phyloP scores from a whole-genome alignment of 1,140 invertebrate species.

The Sitophilus oryzae region DNA sequence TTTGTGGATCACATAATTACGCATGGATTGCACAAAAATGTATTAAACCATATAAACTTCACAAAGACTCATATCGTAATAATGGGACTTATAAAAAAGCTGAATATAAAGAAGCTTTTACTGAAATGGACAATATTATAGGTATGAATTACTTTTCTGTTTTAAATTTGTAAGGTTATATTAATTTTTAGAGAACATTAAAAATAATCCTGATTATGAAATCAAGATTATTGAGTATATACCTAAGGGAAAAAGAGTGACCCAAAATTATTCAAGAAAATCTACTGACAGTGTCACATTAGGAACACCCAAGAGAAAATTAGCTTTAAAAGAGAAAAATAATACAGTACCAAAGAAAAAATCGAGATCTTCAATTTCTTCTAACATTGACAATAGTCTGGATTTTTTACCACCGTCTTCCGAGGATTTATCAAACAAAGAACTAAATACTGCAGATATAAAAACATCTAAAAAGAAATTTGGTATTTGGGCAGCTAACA shows the following conservation, averaged over 20 bases:
- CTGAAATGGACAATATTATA: slow-evolving; percentile 80
- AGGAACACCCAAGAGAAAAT: slow-evolving; percentile 8
- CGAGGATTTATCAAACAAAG: background rate
- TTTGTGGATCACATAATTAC: slow-evolving; percentile 91
- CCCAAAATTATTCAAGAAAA: slow-evolving; percentile 11
- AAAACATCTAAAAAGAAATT: slow-evolving; percentile 11
- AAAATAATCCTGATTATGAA: slow-evolving; percentile 13
- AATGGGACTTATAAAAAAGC: slow-evolving; percentile 71
- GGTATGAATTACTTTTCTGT: slow-evolving; percentile 50
- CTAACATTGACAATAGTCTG: background rate
- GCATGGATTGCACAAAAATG: slow-evolving; percentile 85
- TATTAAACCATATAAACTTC: slow-evolving; percentile 77
- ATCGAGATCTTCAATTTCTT: background rate
- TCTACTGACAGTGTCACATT: background rate
- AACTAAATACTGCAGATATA: slow-evolving; percentile 13
- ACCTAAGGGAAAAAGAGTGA: slow-evolving; percentile 1
- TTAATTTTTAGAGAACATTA: slow-evolving; percentile 2
- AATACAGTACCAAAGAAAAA: slow-evolving; percentile 13
- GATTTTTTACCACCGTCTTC: background rate
- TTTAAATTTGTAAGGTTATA: slow-evolving; percentile 44
- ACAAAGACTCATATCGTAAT: slow-evolving; percentile 75
- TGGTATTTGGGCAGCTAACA: slow-evolving; percentile 13
- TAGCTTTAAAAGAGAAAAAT: slow-evolving; percentile 16
- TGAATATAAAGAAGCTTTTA: slow-evolving; percentile 77
- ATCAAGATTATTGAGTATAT: slow-evolving; percentile 11